Conservation (phyloP, 2,113 vertebrate genomes). For the Podilymbus podiceps region DNA sequence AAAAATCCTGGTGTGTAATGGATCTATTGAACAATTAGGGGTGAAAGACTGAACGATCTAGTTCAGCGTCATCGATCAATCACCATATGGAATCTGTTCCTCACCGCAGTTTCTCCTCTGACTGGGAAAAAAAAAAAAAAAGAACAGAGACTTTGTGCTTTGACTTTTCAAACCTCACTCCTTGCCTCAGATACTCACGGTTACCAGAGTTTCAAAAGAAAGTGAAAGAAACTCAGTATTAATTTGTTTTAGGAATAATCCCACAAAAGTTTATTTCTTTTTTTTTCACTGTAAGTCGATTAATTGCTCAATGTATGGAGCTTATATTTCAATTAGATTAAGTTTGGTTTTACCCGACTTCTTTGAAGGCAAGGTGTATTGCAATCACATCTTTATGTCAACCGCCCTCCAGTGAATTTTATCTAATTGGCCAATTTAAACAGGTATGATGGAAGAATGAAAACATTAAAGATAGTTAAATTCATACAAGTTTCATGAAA, state of each 20-base stretch:
- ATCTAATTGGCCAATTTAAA: background rate
- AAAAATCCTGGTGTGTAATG: background rate
- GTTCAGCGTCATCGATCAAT: background rate
- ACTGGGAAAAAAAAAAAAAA: background rate
- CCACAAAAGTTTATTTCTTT: background rate
- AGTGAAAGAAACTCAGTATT: background rate
- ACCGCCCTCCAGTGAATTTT: background rate
- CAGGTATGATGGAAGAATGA: background rate
- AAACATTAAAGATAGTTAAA: background rate
- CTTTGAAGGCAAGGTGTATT: background rate
- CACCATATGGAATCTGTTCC: background rate
- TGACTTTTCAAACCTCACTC: background rate
- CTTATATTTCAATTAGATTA: background rate
- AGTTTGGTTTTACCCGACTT: background rate
- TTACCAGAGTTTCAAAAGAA: background rate
- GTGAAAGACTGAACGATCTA: background rate
- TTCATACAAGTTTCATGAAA: background rate
- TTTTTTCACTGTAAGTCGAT: background rate
- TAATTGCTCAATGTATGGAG: background rate
- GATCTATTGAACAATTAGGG: background rate
- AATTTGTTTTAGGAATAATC: background rate
- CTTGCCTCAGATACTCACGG: background rate
- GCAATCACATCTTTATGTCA: background rate
- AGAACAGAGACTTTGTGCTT: background rate
- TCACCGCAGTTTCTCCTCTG: background rate